Conservation (phyloP, 1,140 invertebrate genomes). For the Magallana ariakensis region DNA sequence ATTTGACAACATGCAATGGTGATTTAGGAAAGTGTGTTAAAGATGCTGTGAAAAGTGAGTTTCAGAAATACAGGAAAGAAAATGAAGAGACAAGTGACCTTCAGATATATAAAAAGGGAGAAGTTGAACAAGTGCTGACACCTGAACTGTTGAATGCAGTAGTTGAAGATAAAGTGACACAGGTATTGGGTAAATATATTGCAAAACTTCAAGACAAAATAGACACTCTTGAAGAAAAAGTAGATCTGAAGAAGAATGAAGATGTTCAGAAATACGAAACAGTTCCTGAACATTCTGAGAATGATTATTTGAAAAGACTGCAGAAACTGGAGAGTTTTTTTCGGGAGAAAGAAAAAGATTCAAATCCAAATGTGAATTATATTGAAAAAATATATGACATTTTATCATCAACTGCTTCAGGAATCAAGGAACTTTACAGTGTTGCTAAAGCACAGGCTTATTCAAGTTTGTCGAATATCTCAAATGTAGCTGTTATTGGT, state of each 20-base stretch:
- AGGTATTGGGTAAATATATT: not conserved
- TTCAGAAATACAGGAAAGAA: not conserved
- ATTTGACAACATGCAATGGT: not conserved
- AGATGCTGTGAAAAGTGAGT: not conserved
- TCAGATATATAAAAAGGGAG: not conserved
- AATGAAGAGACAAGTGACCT: not conserved
- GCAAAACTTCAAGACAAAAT: not conserved
- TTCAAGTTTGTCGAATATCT: not conserved
- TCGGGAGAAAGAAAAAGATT: not conserved
- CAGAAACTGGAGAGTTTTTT: not conserved
- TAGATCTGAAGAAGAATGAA: not conserved
- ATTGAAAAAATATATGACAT: not conserved
- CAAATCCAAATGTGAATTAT: not conserved
- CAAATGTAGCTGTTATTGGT: not conserved
- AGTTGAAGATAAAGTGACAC: not conserved
- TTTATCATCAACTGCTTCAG: not conserved
- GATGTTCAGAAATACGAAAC: not conserved
- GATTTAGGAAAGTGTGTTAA: not conserved
- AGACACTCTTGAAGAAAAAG: not conserved
- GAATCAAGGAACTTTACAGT: too few relatives aligned
- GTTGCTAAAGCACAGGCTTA: too few relatives aligned
- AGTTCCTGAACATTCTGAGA: not conserved
- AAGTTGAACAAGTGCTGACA: not conserved
- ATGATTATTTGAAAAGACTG: not conserved
- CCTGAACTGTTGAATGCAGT: not conserved